phyloP scores from a whole-genome alignment of 92 coral and sea anemone species.

The Epizoanthus ramosus region DNA sequence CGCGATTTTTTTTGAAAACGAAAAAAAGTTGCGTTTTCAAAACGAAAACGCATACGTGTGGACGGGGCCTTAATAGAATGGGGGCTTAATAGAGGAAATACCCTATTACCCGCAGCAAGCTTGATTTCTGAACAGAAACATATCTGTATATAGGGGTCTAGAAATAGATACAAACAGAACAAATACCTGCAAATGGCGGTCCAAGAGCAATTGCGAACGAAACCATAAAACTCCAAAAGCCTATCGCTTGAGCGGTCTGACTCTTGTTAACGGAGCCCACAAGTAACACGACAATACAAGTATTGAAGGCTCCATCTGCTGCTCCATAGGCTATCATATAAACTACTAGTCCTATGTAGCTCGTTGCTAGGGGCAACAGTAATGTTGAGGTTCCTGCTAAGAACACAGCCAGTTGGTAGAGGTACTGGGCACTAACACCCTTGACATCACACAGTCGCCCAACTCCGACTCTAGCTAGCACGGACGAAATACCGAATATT shows the following conservation, averaged over 20 bases:
- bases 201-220: background rate
- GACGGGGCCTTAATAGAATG: no score
- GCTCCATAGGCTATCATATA: background rate
- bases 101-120: background rate
- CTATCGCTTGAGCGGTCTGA: background rate
- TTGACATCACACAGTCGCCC: constrained; percentile 1
- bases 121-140: background rate
- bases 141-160: no score
- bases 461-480: background rate
- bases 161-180: background rate
- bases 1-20: no score
- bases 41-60: no score
- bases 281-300: constrained; percentile 2
- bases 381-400: background rate
- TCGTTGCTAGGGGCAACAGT: constrained; percentile 13
- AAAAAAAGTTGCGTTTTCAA: no score
- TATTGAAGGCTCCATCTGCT: background rate
- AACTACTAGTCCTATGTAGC: background rate
- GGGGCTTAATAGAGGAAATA: no score
- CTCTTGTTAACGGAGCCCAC: constrained; percentile 31
- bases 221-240: background rate
- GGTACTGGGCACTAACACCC: background rate
- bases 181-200: background rate
- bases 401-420: background rate
- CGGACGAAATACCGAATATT: background rate